These are phyloP conservation scores for Scelioninae gen. 2 DNA, from an alignment of 2,888 invertebrate genomes.

Conservation along the genomic window DNA sequence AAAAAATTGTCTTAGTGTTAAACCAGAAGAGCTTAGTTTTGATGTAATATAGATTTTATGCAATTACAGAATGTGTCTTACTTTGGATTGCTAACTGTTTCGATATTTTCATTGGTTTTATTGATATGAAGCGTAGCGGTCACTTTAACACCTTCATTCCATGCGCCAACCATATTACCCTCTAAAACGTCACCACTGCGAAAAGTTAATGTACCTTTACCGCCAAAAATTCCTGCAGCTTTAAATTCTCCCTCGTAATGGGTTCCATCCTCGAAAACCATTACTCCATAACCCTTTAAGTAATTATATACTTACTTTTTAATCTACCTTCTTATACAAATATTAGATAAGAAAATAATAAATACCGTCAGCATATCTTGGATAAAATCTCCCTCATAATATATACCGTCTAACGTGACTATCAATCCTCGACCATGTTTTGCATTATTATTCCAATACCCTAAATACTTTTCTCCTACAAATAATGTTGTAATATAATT, in stretches of 20 bases:
- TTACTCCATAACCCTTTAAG: constrained; percentile 87
- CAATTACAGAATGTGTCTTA: too few species aligned
- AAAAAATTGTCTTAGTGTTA: constrained; percentile 11
- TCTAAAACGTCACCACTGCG: constrained; percentile 86
- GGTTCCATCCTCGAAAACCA: constrained; percentile 91
- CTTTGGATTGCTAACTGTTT: constrained; percentile 50
- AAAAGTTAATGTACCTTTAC: constrained; percentile 88
- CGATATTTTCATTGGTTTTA: constrained; percentile 78
- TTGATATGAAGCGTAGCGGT: constrained; percentile 84
- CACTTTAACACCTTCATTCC: constrained; percentile 88
- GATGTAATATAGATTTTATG: too few species aligned
- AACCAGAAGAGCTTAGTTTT: too few species aligned
- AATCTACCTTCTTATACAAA: too few species aligned
- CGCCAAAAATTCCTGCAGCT: constrained; percentile 86
- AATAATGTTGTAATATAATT: constrained; percentile 23
- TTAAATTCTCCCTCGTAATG: constrained; percentile 93
- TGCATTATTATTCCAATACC: constrained; percentile 90
- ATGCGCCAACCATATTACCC: constrained; percentile 84
- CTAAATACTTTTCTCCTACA: constrained; percentile 90
- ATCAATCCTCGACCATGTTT: constrained; percentile 90
- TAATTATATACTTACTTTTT: not conserved
- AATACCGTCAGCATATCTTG: constrained; percentile 85
- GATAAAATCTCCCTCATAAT: constrained; percentile 91
- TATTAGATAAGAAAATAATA: too few species aligned
- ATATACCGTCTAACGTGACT: constrained; percentile 92